Conservation (phyloP, 1,140 invertebrate species). For the Lerema accius region DNA sequence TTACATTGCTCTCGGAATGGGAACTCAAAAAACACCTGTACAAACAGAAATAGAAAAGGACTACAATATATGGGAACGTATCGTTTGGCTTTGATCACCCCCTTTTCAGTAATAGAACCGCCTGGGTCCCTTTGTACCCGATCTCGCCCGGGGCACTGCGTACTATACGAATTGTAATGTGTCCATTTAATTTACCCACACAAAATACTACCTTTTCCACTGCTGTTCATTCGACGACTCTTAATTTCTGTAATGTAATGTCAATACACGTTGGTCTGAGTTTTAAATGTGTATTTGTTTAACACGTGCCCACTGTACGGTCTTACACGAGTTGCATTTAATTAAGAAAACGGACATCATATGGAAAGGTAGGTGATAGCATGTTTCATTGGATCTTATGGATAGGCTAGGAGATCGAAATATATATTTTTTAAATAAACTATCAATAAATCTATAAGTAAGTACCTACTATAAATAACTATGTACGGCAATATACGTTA, state of each 20-base stretch:
- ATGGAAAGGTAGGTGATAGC: no score
- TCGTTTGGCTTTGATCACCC: constrained; percentile 77
- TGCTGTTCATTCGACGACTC: constrained; percentile 50
- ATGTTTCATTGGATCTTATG: no score
- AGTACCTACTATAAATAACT: no score
- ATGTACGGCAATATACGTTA: no score
- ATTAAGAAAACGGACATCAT: no score
- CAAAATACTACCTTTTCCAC: constrained; percentile 58
- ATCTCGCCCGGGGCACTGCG: constrained; percentile 49
- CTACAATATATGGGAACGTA: constrained; percentile 71
- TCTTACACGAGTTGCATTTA: no score
- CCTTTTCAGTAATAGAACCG: constrained; percentile 76
- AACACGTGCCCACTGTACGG: no score
- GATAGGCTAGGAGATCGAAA: no score
- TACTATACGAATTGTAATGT: constrained; percentile 57
- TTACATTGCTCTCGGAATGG: constrained; percentile 56
- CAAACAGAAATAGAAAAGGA: constrained; percentile 70
- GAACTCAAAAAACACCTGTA: constrained; percentile 65
- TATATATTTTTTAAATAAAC: no score
- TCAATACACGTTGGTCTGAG: constrained; percentile 36
- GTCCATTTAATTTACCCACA: constrained; percentile 72
- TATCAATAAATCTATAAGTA: no score
- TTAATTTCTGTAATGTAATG: constrained; percentile 59
- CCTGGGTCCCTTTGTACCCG: constrained; percentile 61
- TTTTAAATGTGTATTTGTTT: neutral